A percentile compares a stretch with the other conserved stretches of the same genome.
Conservation (phyloP, 2,797 vertebrate genomes). For the Pogoniulus pusillus region DNA sequence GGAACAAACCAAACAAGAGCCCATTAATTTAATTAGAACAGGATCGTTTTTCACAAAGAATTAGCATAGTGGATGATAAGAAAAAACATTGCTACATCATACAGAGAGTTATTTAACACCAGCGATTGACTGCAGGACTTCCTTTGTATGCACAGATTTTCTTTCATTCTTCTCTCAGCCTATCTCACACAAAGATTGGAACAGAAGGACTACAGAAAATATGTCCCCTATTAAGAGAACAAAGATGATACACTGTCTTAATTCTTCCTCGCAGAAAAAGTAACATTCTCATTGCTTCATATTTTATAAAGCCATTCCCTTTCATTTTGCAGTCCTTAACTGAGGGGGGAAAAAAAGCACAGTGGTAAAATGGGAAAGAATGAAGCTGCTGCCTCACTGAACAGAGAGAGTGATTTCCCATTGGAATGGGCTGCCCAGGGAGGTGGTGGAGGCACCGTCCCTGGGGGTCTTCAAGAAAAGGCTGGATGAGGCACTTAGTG, state of each 20-base stretch:
- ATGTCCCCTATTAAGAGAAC: constrained; percentile 20
- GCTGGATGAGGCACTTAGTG: too few species aligned
- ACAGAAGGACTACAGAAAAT: constrained; percentile 7
- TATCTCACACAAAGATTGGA: constrained; percentile 2
- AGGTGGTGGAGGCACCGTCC: too few species aligned
- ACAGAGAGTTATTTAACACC: not conserved
- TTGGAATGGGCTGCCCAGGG: too few species aligned
- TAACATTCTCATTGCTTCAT: not conserved
- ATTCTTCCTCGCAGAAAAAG: not conserved
- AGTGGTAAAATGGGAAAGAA: not conserved
- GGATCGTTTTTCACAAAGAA: constrained; percentile 9
- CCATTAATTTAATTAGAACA: not conserved
- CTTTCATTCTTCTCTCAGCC: constrained; percentile 15
- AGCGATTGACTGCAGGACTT: not conserved
- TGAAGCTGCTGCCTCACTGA: not conserved
- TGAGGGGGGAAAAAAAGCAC: not conserved
- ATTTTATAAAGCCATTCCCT: not conserved
- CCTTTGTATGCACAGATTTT: not conserved
- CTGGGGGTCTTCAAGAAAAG: too few species aligned
- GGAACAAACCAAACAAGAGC: not conserved
- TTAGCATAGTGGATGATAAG: not conserved
- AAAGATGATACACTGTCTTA: not conserved
- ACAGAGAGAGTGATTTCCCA: too few species aligned
- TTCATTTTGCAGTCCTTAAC: not conserved
- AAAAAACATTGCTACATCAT: not conserved